Evolutionary conservation across 2,888 invertebrate genomes (phyloP).

Genomic region (Meteorus colon): DNA sequence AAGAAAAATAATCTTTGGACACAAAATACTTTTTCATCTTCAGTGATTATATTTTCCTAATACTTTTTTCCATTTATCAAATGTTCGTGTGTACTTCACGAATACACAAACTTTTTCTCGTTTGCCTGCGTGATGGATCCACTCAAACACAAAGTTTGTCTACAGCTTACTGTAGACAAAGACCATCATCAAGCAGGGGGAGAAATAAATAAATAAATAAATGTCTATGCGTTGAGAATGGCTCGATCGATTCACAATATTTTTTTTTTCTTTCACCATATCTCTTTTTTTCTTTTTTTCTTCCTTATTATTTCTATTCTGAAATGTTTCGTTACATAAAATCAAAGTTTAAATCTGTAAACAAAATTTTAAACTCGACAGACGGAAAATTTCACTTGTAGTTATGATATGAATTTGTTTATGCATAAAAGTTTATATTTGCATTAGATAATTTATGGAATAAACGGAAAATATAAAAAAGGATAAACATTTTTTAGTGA

Average conservation of each 20-base stretch:
- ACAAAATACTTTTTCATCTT: no score
- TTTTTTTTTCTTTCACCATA: no score
- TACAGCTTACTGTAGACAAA: conserved; percentile 43
- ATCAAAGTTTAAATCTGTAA: neutral
- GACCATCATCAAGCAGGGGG: neutral
- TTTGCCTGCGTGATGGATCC: conserved; percentile 33
- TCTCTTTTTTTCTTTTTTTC: neutral
- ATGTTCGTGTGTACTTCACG: neutral
- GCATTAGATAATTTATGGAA: neutral
- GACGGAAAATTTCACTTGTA: neutral
- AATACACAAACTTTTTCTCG: neutral
- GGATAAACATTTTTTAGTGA: neutral
- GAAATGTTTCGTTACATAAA: neutral
- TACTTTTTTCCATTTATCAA: neutral
- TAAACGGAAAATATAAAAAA: neutral
- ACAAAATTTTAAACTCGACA: neutral
- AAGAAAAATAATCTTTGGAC: no score
- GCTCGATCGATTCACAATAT: neutral
- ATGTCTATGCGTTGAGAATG: neutral
- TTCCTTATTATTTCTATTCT: neutral
- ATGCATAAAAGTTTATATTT: neutral
- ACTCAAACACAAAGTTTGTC: conserved; percentile 46
- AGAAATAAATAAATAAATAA: neutral
- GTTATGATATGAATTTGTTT: neutral
- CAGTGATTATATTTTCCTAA: no score